Evolutionary conservation across 2,888 invertebrate species (phyloP).

Genomic region (Lacanobia oleracea): DNA sequence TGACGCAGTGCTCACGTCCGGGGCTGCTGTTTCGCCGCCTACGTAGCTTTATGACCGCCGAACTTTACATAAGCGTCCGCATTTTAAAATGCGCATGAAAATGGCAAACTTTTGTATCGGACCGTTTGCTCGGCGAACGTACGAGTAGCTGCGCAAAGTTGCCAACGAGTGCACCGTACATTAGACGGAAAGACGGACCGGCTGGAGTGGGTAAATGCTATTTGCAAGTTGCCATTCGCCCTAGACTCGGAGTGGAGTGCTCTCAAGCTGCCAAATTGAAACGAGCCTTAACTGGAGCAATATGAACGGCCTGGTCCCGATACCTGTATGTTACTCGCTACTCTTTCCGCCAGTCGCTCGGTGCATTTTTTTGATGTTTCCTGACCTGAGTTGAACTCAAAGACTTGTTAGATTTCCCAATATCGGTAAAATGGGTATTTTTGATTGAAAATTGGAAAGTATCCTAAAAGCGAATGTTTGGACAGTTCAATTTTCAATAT

Average conservation of each 20-base stretch:
- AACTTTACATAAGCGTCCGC: constrained; percentile 42
- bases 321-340: constrained; percentile 74
- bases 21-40: constrained; percentile 54
- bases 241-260: constrained; percentile 76
- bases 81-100: constrained; percentile 53
- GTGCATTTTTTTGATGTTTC: constrained; percentile 72
- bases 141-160: constrained; percentile 69
- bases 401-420: constrained; percentile 74
- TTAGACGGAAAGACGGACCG: constrained; percentile 76
- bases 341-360: constrained; percentile 58
- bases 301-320: constrained; percentile 78
- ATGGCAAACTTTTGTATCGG: constrained; percentile 57
- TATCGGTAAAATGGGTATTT: constrained; percentile 72
- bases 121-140: constrained; percentile 69
- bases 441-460: constrained; percentile 79
- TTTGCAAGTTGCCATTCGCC: constrained; percentile 84
- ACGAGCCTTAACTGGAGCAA: constrained; percentile 80
- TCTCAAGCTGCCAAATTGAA: constrained; percentile 85
- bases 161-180: constrained; percentile 78
- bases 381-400: constrained; percentile 63
- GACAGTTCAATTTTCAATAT: constrained; percentile 83
- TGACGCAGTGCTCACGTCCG: constrained; percentile 66
- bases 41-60: constrained; percentile 52
- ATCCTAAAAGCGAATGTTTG: constrained; percentile 78
- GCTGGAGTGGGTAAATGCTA: constrained; percentile 82